Percentiles rank a stretch among this genome's conserved stretches.
These are phyloP conservation scores for Sitta carolinensis DNA, from an alignment of 2,797 vertebrate species.

Conservation along the genomic window DNA sequence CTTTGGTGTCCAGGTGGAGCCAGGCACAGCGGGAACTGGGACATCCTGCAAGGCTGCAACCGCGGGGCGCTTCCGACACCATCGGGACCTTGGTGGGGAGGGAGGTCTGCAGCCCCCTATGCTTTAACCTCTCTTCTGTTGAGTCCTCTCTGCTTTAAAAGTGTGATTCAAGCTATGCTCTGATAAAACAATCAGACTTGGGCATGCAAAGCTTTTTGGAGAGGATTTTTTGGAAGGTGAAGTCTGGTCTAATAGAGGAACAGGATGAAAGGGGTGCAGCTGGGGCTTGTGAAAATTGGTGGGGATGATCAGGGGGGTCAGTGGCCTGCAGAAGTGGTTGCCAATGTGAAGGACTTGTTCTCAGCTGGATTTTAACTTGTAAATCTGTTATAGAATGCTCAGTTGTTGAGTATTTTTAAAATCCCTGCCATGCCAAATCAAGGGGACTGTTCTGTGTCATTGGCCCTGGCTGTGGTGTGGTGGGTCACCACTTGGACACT, in stretches of 20 bases:
- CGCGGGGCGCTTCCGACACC: accelerated
- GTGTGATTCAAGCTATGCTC: neutral
- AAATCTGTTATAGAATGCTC: neutral
- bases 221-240: neutral
- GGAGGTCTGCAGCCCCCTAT: neutral
- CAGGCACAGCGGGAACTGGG: neutral
- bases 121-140: neutral
- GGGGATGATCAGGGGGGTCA: neutral
- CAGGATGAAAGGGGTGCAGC: accelerated
- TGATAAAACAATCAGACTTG: neutral
- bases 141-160: neutral
- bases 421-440: neutral
- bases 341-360: neutral
- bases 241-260: neutral
- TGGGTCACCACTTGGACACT: accelerated
- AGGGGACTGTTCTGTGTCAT: accelerated
- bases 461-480: neutral
- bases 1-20: neutral
- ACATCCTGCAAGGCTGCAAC: neutral
- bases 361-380: neutral
- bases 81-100: accelerated
- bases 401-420: neutral
- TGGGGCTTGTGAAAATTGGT: neutral
- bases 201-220: neutral
- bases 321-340: neutral